Evolutionary conservation across 1,140 invertebrate species (phyloP).

Genomic region (Leptoteleia sp.): DNA sequence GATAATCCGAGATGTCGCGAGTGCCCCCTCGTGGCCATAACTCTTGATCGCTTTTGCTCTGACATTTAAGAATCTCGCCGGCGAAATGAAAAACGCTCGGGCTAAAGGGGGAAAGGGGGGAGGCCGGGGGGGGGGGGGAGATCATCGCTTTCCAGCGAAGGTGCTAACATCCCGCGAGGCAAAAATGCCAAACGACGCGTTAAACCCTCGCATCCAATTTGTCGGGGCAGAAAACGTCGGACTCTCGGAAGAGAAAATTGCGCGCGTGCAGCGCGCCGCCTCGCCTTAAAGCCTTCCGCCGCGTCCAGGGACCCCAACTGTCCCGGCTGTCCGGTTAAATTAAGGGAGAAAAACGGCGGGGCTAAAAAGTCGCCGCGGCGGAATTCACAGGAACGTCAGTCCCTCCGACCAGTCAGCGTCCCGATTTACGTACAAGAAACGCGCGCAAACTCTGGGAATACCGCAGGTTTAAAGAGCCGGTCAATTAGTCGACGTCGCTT

Average conservation of each 20-base stretch:
- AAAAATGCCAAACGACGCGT: constrained; percentile 57
- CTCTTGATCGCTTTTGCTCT: constrained; percentile 58
- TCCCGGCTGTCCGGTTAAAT: constrained; percentile 52
- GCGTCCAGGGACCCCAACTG: constrained; percentile 26
- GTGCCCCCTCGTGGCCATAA: constrained; percentile 31
- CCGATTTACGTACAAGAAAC: constrained; percentile 54
- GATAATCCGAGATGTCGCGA: constrained; percentile 47
- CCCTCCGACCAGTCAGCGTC: constrained; percentile 13
- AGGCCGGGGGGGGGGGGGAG: no score
- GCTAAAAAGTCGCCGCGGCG: constrained; percentile 20
- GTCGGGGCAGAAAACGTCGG: constrained; percentile 54
- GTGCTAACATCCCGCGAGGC: constrained; percentile 48
- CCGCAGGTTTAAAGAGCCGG: constrained; percentile 26
- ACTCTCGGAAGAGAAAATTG: constrained; percentile 45
- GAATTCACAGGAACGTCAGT: constrained; percentile 49
- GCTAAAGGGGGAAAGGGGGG: no score
- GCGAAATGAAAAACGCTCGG: constrained; percentile 53
- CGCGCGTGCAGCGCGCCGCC: constrained; percentile 26
- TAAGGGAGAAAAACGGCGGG: constrained; percentile 37
- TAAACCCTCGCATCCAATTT: constrained; percentile 50
- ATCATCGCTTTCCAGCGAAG: constrained; percentile 54
- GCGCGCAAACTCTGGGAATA: not conserved
- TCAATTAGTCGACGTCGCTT: constrained; percentile 53
- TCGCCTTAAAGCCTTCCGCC: constrained; percentile 15
- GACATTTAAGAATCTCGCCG: constrained; percentile 42